phyloP scores from a whole-genome alignment of 2,113 vertebrate genomes.

The Oenanthe melanoleuca region DNA sequence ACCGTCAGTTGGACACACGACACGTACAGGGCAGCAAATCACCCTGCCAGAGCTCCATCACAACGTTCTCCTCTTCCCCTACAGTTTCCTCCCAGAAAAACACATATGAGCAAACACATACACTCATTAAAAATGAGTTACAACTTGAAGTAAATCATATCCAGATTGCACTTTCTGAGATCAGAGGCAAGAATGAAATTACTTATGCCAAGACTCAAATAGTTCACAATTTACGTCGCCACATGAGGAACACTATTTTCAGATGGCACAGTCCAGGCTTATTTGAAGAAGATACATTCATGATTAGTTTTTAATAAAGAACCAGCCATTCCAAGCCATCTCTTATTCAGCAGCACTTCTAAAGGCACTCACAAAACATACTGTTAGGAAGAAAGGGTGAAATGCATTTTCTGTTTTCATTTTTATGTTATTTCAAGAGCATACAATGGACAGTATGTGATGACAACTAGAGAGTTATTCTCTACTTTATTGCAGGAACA shows the following conservation, averaged over 20 bases:
- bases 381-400: constrained; percentile 41
- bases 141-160: constrained; percentile 53
- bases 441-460: constrained; percentile 60
- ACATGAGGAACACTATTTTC: constrained; percentile 26
- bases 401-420: constrained; percentile 64
- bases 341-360: constrained; percentile 55
- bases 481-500: constrained; percentile 71
- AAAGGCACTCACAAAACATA: constrained; percentile 35
- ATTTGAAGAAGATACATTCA: constrained; percentile 40
- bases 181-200: constrained; percentile 54
- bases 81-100: not conserved
- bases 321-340: constrained; percentile 40
- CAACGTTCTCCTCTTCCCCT: not conserved
- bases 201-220: constrained; percentile 44
- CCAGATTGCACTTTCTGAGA: constrained; percentile 47
- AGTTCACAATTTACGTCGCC: constrained; percentile 19
- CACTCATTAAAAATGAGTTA: constrained; percentile 54
- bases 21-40: fast-evolving
- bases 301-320: constrained; percentile 67
- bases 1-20: fast-evolving
- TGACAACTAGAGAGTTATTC: constrained; percentile 74
- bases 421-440: constrained; percentile 55
- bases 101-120: not conserved
- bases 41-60: not conserved
- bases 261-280: constrained; percentile 16